Evolutionary conservation across 2,888 invertebrate species (phyloP).

Genomic region (Mellilla xanthometata): DNA sequence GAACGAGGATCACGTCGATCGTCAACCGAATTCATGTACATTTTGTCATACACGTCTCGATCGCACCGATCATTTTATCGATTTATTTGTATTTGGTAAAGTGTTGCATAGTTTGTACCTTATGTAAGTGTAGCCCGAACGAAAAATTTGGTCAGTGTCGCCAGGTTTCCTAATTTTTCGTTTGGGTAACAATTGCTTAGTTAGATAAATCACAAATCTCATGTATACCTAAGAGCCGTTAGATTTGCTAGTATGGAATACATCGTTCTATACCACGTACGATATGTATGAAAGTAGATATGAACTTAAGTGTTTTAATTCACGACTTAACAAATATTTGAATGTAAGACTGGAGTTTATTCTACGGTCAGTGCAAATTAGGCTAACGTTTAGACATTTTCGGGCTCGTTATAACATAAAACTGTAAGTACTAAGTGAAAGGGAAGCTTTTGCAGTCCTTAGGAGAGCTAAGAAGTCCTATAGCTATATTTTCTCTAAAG

Average conservation of each 20-base stretch:
- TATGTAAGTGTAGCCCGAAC: slow-evolving; percentile 5
- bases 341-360: slow-evolving; percentile 4
- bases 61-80: slow-evolving; percentile 5
- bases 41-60: slow-evolving; percentile 9
- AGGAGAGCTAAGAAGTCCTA: not conserved
- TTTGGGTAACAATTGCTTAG: slow-evolving; percentile 16
- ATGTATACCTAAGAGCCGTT: slow-evolving; percentile 17
- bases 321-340: not conserved
- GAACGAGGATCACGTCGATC: not conserved
- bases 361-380: slow-evolving; percentile 15
- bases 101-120: slow-evolving; percentile 16
- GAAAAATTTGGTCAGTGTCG: slow-evolving; percentile 3
- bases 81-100: slow-evolving; percentile 13
- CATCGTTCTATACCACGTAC: slow-evolving; percentile 12
- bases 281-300: slow-evolving; percentile 6
- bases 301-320: slow-evolving; percentile 1
- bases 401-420: not conserved
- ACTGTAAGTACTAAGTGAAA: not conserved
- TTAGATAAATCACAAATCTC: slow-evolving; percentile 19
- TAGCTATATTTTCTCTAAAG: not conserved
- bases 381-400: slow-evolving; percentile 1
- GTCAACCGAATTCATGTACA: slow-evolving; percentile 12
- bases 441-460: not conserved
- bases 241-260: slow-evolving; percentile 23
- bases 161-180: slow-evolving; percentile 7